Evolutionary conservation across 2,888 invertebrate species (phyloP), one percentile per base, ranked within the genome.

Genomic region (Drosophila suboccidentalis): DNA sequence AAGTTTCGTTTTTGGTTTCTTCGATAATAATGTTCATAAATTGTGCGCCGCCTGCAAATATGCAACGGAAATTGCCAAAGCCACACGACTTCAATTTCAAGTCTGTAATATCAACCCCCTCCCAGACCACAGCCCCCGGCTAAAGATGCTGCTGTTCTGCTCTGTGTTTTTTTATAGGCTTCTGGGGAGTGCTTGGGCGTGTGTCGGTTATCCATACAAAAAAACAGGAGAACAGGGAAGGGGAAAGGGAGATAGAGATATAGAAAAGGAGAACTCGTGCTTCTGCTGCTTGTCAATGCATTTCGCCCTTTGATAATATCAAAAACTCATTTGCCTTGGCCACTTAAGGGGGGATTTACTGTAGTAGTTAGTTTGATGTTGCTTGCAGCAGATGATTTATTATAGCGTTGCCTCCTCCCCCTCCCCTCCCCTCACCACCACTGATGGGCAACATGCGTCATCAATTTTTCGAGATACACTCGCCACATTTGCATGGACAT

Each of bases 11-110:
- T 68, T 54, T 22, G 64, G 63, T 32, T 64, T 67, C 26, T 75
- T 51, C 81, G 81, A 78, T 78, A 78, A 80, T 78, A 71, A 66
- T 78, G 78, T 77, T 83, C 85, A 83, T 83, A 83, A 85, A 83
- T 81, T 80, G 34, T 68, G 75, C 65, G 82, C 57, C 72, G 82
- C 86, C 86, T 84, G 78, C 71, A 86, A 85, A 82, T 84, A 86
- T 85, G 84, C 86, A 86, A 76, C 84, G 84, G 82, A 86, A 84
- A 86, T 83, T 84, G 83, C 71, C 70, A 80, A 80, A 79, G 81
- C 83, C 81, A 85, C 83, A 79, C 69, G 76, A 80, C 79, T 73
- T 78, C 71, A 78, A 73, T 81, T 77, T 69, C 38, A 63, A 65
- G 54, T 26, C 26, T 5, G 26, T 41, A 43, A 59, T 62, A 49